phyloP scores from a whole-genome alignment of 2,888 invertebrate species.

The Omphaloscelis lunosa region DNA sequence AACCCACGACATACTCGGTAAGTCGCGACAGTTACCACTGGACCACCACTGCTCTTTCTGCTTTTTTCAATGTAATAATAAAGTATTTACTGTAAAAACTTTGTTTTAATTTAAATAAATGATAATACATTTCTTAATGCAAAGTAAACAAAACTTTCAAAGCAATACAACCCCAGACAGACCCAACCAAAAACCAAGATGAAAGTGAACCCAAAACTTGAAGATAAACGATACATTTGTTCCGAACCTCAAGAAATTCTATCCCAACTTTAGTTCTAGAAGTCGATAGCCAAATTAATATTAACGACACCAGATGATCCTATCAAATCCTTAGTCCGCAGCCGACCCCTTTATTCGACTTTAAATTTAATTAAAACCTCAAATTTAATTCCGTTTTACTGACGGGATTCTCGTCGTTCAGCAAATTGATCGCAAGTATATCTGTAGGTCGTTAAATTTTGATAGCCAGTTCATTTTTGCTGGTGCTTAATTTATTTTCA shows the following conservation, averaged over 20 bases:
- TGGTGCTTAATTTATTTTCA: slow-evolving; percentile 39
- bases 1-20: too few species aligned
- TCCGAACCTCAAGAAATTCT: slow-evolving; percentile 34
- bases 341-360: slow-evolving; percentile 66
- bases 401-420: slow-evolving; percentile 63
- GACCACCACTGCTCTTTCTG: too few species aligned
- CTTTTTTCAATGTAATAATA: background rate
- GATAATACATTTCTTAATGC: background rate
- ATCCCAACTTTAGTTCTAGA: slow-evolving; percentile 51
- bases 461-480: slow-evolving; percentile 63
- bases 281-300: slow-evolving; percentile 67
- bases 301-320: slow-evolving; percentile 68
- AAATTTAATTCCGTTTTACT: slow-evolving; percentile 74
- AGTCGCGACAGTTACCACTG: too few species aligned
- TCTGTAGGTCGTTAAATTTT: slow-evolving; percentile 66
- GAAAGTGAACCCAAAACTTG: slow-evolving; percentile 31
- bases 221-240: slow-evolving; percentile 46
- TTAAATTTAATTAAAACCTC: slow-evolving; percentile 79
- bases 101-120: background rate
- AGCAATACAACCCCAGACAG: slow-evolving; percentile 14
- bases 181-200: slow-evolving; percentile 14
- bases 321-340: slow-evolving; percentile 65
- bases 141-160: slow-evolving; percentile 20
- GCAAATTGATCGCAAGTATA: slow-evolving; percentile 68
- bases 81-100: background rate